Conservation (phyloP, 2,888 invertebrate genomes). For the Petrolisthes cinctipes region DNA sequence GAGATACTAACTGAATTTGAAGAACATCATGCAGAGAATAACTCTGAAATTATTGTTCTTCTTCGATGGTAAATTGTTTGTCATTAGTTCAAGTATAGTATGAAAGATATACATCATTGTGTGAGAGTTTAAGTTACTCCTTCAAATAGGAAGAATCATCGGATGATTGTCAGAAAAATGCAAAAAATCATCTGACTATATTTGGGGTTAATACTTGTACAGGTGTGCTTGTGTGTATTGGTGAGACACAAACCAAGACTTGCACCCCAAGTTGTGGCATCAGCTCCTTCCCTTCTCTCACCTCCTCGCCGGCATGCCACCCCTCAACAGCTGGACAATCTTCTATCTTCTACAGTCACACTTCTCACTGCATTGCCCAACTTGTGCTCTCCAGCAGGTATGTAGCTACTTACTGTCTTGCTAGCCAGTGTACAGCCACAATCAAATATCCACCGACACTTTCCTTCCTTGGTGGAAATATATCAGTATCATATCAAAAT, state of each 20-base stretch:
- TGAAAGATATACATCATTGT: too few species aligned
- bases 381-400: slow-evolving; percentile 81
- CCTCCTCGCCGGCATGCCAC: slow-evolving; percentile 67
- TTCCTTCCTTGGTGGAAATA: too few species aligned
- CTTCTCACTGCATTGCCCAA: slow-evolving; percentile 84
- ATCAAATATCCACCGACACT: too few species aligned
- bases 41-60: too few species aligned
- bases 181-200: neutral
- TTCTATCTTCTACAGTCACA: slow-evolving; percentile 82
- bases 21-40: too few species aligned
- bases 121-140: too few species aligned
- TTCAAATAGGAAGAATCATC: too few species aligned
- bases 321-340: slow-evolving; percentile 77
- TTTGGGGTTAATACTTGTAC: slow-evolving; percentile 4
- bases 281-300: slow-evolving; percentile 66
- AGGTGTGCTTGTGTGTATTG: slow-evolving; percentile 83
- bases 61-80: too few species aligned
- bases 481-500: too few species aligned
- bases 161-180: neutral
- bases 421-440: too few species aligned
- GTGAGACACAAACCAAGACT: slow-evolving; percentile 89
- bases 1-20: too few species aligned
- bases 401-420: neutral
- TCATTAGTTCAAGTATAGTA: too few species aligned
- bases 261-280: slow-evolving; percentile 76